Evolutionary conservation across 2,888 invertebrate genomes (phyloP).

Genomic region (Drosophila limbata): DNA sequence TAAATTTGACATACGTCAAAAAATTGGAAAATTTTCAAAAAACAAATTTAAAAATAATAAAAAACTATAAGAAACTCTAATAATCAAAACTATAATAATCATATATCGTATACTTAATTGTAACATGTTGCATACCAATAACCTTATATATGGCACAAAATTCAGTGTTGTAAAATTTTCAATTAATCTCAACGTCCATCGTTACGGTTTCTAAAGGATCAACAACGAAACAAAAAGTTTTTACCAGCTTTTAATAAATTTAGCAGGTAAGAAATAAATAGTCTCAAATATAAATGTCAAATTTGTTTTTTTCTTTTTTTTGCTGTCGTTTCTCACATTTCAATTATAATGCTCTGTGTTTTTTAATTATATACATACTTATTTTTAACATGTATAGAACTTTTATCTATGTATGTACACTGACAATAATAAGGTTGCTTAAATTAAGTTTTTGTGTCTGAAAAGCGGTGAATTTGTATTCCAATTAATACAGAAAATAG

Average conservation of each 20-base stretch:
- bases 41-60: background rate
- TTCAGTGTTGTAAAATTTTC: background rate
- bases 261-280: slow-evolving; percentile 12
- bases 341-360: slow-evolving; percentile 13
- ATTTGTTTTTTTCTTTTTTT: background rate
- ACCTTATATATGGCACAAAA: background rate
- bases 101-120: background rate
- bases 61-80: background rate
- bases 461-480: too few relatives aligned
- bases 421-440: background rate
- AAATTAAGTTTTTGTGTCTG: background rate
- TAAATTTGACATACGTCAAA: background rate
- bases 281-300: slow-evolving; percentile 1
- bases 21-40: too few relatives aligned
- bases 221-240: slow-evolving; percentile 1
- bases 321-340: slow-evolving; percentile 4
- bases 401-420: slow-evolving; percentile 19
- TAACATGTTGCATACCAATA: slow-evolving; percentile 6
- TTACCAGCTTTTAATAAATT: background rate
- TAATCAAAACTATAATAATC: too few relatives aligned
- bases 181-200: slow-evolving; percentile 1
- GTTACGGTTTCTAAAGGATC: slow-evolving; percentile 8
- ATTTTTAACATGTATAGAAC: background rate
- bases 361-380: slow-evolving; percentile 4
- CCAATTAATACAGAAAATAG: too few relatives aligned